A percentile compares a stretch with the other conserved stretches of the same genome.
phyloP scores from a whole-genome alignment of 2,113 vertebrate species.

The Romanogobio albipinnatus region DNA sequence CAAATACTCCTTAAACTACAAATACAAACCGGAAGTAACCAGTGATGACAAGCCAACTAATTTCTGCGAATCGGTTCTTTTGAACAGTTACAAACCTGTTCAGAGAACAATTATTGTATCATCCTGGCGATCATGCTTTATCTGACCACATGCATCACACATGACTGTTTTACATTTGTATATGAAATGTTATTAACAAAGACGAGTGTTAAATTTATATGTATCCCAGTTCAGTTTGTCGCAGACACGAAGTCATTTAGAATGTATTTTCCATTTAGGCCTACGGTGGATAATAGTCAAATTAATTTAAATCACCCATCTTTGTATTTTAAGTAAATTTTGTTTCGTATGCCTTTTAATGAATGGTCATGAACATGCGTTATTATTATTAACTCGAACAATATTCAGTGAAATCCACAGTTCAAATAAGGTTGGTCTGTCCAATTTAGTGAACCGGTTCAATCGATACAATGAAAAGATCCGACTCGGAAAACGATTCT shows the following conservation, averaged over 20 bases:
- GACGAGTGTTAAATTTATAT: background rate
- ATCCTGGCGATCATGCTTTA: no score
- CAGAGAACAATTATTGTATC: background rate
- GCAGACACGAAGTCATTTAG: no score
- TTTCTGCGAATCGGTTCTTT: background rate
- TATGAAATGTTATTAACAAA: background rate
- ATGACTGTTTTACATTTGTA: background rate
- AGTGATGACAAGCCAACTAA: background rate
- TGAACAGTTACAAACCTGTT: background rate
- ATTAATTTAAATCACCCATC: background rate
- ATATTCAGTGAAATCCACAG: background rate
- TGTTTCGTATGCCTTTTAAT: background rate
- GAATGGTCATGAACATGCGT: background rate
- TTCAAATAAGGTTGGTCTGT: background rate
- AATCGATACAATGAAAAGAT: background rate
- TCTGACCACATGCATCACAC: background rate
- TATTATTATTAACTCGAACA: background rate
- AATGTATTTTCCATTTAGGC: no score
- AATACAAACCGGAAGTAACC: conserved; percentile 2
- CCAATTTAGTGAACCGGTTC: background rate
- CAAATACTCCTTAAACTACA: background rate
- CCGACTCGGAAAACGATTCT: background rate
- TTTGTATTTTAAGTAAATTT: background rate
- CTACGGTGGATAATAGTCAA: no score
- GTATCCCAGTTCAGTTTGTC: background rate